Percentiles rank a stretch among this genome's conserved stretches.
Conservation (phyloP, 2,797 vertebrate genomes). For the Babyrousa celebensis region DNA sequence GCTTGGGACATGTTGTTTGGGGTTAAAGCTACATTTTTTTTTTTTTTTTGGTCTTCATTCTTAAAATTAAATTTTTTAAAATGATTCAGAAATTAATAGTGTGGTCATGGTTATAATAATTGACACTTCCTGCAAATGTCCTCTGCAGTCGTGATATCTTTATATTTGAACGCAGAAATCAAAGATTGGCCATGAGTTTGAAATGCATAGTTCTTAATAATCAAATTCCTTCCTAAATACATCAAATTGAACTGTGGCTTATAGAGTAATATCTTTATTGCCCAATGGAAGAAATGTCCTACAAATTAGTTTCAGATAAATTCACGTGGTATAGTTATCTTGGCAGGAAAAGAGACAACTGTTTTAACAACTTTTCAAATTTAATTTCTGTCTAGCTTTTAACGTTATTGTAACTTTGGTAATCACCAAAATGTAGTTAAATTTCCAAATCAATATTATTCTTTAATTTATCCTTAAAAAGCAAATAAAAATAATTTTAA, state of each 20-base stretch:
- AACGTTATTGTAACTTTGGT: slow-evolving; percentile 31
- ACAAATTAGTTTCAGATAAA: slow-evolving; percentile 17
- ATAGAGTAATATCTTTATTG: neutral
- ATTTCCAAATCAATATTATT: slow-evolving; percentile 43
- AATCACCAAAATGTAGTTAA: slow-evolving; percentile 33
- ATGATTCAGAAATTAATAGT: neutral
- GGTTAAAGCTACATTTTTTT: slow-evolving; percentile 12
- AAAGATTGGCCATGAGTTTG: neutral
- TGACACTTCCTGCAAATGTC: neutral
- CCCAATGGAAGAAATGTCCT: slow-evolving; percentile 4
- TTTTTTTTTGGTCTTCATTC: neutral
- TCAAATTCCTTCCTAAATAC: slow-evolving; percentile 41
- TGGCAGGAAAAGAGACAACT: slow-evolving; percentile 3
- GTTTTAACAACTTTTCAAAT: slow-evolving; percentile 33
- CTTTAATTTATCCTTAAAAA: slow-evolving; percentile 41
- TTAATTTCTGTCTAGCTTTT: neutral
- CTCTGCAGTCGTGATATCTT: neutral
- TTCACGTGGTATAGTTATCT: neutral
- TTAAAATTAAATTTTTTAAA: slow-evolving; percentile 46
- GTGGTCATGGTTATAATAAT: neutral
- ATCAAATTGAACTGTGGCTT: slow-evolving; percentile 25
- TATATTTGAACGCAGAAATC: slow-evolving; percentile 53
- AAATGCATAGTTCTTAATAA: slow-evolving; percentile 45
- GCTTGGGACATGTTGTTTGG: neutral
- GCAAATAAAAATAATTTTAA: neutral